phyloP scores from a whole-genome alignment of 2,113 vertebrate genomes.

The Galeopterus variegatus region DNA sequence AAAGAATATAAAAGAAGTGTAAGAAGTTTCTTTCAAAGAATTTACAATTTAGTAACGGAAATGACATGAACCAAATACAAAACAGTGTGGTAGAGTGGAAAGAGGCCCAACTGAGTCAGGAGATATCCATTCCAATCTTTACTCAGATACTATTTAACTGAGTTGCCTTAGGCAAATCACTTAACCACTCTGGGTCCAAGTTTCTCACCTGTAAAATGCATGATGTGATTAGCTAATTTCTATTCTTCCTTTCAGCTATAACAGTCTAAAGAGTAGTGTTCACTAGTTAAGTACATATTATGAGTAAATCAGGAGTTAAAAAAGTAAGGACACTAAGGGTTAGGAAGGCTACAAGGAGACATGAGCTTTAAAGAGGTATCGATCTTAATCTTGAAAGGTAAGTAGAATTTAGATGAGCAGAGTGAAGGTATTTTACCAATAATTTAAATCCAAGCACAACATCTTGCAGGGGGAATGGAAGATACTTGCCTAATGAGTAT shows the following conservation, averaged over 20 bases:
- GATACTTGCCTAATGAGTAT: background rate
- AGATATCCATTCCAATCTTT: background rate
- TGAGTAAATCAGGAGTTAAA: background rate
- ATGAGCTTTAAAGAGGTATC: slow-evolving; percentile 25
- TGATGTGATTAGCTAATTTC: background rate
- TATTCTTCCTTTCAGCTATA: background rate
- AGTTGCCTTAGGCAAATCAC: background rate
- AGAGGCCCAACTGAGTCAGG: background rate
- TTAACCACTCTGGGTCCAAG: slow-evolving; percentile 4
- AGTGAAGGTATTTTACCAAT: slow-evolving; percentile 12
- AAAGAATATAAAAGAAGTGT: background rate
- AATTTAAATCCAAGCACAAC: background rate
- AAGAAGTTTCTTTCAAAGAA: slow-evolving; percentile 19
- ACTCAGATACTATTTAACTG: background rate
- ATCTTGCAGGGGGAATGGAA: background rate
- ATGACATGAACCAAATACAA: background rate
- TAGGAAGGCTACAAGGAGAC: background rate
- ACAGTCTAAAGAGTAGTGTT: background rate
- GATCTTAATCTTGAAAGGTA: slow-evolving; percentile 19
- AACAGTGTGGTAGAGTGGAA: background rate
- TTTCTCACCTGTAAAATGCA: background rate
- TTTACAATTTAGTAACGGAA: slow-evolving; percentile 28
- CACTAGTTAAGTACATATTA: background rate
- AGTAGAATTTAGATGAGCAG: background rate
- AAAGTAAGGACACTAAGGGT: background rate